phyloP scores from a whole-genome alignment of 2,888 invertebrate species.

The Diarsia rubi region DNA sequence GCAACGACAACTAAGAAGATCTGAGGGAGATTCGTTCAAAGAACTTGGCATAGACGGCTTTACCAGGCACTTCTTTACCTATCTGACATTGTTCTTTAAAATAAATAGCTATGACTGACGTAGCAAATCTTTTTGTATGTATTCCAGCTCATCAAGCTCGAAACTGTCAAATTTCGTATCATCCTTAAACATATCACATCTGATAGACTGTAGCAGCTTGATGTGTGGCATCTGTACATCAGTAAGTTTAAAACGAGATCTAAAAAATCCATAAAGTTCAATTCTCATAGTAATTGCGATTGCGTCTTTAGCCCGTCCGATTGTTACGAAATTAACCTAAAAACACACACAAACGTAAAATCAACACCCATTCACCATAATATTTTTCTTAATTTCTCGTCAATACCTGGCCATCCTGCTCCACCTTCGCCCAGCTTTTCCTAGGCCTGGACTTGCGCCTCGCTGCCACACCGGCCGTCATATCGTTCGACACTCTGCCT shows the following conservation, averaged over 20 bases:
- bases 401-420: slow-evolving; percentile 84
- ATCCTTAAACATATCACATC: too few relatives aligned
- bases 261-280: too few relatives aligned
- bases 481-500: slow-evolving; percentile 65
- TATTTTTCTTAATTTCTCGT: slow-evolving; percentile 38
- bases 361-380: slow-evolving; percentile 33
- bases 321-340: not conserved
- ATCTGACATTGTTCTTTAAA: not conserved
- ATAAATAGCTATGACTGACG: not conserved
- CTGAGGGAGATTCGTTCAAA: not conserved
- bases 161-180: too few relatives aligned
- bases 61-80: not conserved
- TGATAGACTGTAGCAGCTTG: too few relatives aligned
- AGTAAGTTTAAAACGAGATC: too few relatives aligned
- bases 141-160: too few relatives aligned
- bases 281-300: too few relatives aligned
- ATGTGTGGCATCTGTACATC: too few relatives aligned
- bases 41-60: not conserved
- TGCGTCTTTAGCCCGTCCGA: not conserved
- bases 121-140: too few relatives aligned
- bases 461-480: slow-evolving; percentile 87
- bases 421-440: slow-evolving; percentile 85
- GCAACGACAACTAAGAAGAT: not conserved
- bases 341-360: slow-evolving; percentile 27
- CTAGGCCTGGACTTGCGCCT: slow-evolving; percentile 82